These are phyloP conservation scores for Clanis bilineata DNA, from an alignment of 2,888 invertebrate species.

Conservation along the genomic window DNA sequence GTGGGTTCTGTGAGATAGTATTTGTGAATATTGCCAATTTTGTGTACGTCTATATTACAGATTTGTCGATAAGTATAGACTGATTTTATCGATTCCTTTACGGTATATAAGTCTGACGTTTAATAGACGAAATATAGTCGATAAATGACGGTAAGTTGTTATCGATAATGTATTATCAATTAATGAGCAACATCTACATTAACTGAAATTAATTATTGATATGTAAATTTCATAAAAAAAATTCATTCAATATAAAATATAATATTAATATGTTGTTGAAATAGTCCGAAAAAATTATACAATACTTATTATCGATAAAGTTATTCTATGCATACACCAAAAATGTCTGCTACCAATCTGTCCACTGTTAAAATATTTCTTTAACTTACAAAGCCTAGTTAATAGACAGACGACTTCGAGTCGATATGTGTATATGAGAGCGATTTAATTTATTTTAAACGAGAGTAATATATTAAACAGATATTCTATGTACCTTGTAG, in stretches of 20 bases:
- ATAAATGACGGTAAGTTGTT: background rate
- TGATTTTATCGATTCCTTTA: constrained; percentile 7
- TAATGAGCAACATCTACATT: background rate
- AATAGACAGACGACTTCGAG: background rate
- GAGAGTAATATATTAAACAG: constrained; percentile 7
- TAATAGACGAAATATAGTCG: background rate
- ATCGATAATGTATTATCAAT: background rate
- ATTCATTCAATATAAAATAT: background rate
- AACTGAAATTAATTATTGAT: no score
- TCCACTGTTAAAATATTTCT: background rate
- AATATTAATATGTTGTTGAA: background rate
- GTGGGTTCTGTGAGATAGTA: constrained; percentile 36
- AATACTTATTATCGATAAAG: background rate
- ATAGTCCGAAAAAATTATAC: no score
- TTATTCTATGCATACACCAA: constrained; percentile 2
- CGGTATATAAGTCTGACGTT: background rate
- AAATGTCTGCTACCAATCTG: background rate
- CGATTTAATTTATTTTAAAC: constrained; percentile 2
- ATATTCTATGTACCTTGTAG: constrained; percentile 8
- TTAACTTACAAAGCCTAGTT: background rate
- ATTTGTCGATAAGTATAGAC: background rate
- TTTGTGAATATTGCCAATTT: constrained; percentile 26
- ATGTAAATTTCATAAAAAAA: background rate
- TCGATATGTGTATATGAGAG: background rate
- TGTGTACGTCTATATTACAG: constrained; percentile 17